Conservation (phyloP, 1,140 invertebrate species). For the Psilanteris sp. region DNA sequence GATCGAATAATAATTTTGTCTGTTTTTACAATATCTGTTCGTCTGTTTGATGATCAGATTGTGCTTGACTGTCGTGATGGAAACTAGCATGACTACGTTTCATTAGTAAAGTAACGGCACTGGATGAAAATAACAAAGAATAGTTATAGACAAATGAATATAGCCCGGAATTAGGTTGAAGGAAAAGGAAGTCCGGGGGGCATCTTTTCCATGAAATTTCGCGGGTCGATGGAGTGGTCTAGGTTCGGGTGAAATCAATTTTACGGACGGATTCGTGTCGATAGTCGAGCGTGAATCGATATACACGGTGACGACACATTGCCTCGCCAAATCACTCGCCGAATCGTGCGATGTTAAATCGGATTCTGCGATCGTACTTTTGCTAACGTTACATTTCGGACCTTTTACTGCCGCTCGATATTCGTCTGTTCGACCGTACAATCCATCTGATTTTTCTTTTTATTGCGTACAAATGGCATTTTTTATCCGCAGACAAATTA, state of each 20-base stretch:
- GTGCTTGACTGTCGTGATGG: too few relatives aligned
- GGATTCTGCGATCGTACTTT: slow-evolving; percentile 58
- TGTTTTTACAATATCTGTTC: too few relatives aligned
- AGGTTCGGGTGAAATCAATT: slow-evolving; percentile 70
- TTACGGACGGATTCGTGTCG: slow-evolving; percentile 71
- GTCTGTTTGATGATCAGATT: too few relatives aligned
- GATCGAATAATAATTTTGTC: too few relatives aligned
- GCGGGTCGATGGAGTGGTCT: slow-evolving; percentile 67
- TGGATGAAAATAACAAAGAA: too few relatives aligned
- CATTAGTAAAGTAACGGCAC: too few relatives aligned
- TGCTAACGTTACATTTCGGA: slow-evolving; percentile 47
- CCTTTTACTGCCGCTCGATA: slow-evolving; percentile 55
- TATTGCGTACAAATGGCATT: slow-evolving; percentile 34
- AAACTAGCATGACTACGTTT: too few relatives aligned
- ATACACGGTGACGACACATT: slow-evolving; percentile 47
- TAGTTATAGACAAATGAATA: slow-evolving; percentile 55
- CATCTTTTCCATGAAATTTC: slow-evolving; percentile 75
- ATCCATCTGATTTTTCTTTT: slow-evolving; percentile 33
- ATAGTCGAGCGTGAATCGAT: slow-evolving; percentile 64
- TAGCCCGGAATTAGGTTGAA: slow-evolving; percentile 37
- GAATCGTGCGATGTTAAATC: slow-evolving; percentile 54
- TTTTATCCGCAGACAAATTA: slow-evolving; percentile 44
- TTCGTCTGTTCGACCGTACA: slow-evolving; percentile 31
- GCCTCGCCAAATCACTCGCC: slow-evolving; percentile 41
- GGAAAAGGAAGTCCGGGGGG: slow-evolving; percentile 62